Evolutionary conservation across 2,797 vertebrate genomes (phyloP).

Genomic region (Sebastes jordani): DNA sequence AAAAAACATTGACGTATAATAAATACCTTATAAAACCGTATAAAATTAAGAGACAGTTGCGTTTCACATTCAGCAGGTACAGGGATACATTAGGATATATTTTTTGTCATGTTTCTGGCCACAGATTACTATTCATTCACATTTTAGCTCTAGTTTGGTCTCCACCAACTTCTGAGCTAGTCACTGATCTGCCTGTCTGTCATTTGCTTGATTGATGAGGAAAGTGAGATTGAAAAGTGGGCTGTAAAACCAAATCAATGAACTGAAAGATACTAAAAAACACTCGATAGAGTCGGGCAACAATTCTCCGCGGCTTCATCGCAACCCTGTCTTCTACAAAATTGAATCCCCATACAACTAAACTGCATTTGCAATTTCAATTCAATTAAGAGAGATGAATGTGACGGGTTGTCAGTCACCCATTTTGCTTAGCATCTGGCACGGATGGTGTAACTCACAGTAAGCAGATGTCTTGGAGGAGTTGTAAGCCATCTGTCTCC

Average conservation of each 20-base stretch:
- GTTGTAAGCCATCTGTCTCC: constrained; percentile 60
- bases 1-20: background rate
- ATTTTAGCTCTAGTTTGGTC: background rate
- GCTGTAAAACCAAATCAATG: background rate
- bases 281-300: background rate
- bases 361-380: no score
- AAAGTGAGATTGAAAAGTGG: background rate
- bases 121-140: background rate
- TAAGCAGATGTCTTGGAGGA: constrained; percentile 66
- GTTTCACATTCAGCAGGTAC: background rate
- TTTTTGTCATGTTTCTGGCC: background rate
- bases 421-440: constrained; percentile 32
- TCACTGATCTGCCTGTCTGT: background rate
- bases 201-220: background rate
- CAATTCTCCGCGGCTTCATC: background rate
- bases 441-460: constrained; percentile 21
- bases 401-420: background rate
- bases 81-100: background rate
- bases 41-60: background rate
- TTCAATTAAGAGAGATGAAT: background rate
- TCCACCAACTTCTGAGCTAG: background rate
- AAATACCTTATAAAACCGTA: background rate
- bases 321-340: no score
- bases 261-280: background rate
- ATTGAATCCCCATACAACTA: no score